Base-by-base conservation (phyloP, 2,113 vertebrate genomes). In the Channa argus region DNA sequence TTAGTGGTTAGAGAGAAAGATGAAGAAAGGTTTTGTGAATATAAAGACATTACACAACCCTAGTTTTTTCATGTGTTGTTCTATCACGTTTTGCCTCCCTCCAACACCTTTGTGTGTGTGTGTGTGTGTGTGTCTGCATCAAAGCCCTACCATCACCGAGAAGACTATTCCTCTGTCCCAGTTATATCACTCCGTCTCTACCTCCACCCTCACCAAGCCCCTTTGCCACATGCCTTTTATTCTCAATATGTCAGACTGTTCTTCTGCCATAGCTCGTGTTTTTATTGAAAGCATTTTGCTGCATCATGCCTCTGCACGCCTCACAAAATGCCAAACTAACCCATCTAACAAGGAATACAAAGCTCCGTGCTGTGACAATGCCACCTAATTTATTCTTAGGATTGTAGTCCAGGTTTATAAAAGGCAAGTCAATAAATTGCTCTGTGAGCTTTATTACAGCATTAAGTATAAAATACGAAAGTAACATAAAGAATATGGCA, bases 181-280 rank as follows among this genome's bases (percentile, higher is more conserved):
- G 80, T 87, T 84, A 67, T 66, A 71, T 85, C 76, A 87, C 76
- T 83, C 74, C 7, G 41, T 74, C 74, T 74, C 50, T 81, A 45
- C 65, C 65, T 76, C 66, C 77, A 43, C 63, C 73, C 51, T 55
- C 39, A 52, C 45, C 53, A 52, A 8, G 6, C 15, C 24, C 36
- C 62, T 56, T 41, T 81, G 76, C 83, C 73, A 80, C 86, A 72
- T 74, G 58, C 65, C 69, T 79, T 24, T 82, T 81, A 79, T 88
- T 77, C 71, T 62, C 63, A 49, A 49, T 71, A 14, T 82, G 80
- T 85, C 75, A 85, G 24, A 76, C 72, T 70, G 49, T 59, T 63
- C 47, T 85, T 15, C 61, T 80, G 62, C 74, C 72, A 72, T 53
- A 65, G 39, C 63, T 33, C 50, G 63, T 51, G 39, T 63, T 82